Conservation (phyloP, 1,140 invertebrate species). For the Formica exsecta region DNA sequence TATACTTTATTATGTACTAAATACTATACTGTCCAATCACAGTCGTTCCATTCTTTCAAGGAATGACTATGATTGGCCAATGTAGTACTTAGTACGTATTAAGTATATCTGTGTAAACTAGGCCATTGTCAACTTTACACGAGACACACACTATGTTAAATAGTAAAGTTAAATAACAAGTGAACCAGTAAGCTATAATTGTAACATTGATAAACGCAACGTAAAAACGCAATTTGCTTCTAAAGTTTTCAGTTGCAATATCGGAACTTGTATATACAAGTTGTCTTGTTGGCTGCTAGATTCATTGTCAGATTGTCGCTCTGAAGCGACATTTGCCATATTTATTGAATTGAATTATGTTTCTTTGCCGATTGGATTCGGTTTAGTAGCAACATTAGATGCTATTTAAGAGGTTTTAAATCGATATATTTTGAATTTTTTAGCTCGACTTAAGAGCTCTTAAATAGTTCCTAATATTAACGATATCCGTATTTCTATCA, state of each 20-base stretch:
- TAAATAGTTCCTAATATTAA: no score
- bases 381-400: no score
- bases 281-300: not conserved
- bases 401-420: no score
- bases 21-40: no score
- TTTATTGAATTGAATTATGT: not conserved
- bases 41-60: no score
- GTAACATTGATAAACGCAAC: constrained; percentile 25
- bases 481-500: no score
- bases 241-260: not conserved
- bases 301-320: constrained; percentile 1
- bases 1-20: no score
- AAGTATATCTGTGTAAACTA: no score
- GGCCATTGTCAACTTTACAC: not conserved
- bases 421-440: no score
- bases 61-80: no score
- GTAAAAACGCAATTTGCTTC: not conserved
- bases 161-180: constrained; percentile 27
- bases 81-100: no score
- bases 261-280: not conserved
- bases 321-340: not conserved
- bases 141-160: constrained; percentile 21
- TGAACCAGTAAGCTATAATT: not conserved
- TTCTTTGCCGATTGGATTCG: not conserved
- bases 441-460: no score